A percentile compares a stretch with the other conserved stretches of the same genome.
These are phyloP conservation scores for Caenorhabditis macrosperma DNA, from an alignment of 2,888 invertebrate species.

Conservation along the genomic window DNA sequence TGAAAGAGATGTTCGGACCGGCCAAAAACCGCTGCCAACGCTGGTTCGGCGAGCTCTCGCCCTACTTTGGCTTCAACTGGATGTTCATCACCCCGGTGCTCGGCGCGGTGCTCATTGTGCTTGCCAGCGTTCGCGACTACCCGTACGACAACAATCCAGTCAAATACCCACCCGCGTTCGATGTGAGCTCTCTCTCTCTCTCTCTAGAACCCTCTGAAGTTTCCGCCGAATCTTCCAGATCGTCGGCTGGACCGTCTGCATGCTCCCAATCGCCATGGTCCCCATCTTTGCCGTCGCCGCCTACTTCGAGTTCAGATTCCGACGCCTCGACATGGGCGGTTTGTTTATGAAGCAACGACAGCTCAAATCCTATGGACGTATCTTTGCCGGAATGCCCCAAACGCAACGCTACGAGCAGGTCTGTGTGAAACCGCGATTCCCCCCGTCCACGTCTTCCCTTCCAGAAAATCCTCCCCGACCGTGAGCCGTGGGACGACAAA, in stretches of 20 bases:
- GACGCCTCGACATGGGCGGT: slow-evolving; percentile 13
- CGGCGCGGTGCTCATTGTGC: slow-evolving; percentile 25
- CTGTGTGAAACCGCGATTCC: too few relatives aligned
- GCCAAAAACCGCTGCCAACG: slow-evolving; percentile 45
- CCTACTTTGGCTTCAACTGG: slow-evolving; percentile 60
- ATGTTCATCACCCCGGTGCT: slow-evolving; percentile 43
- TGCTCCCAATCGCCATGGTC: slow-evolving; percentile 40
- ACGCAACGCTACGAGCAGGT: too few relatives aligned
- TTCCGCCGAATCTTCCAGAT: slow-evolving; percentile 16
- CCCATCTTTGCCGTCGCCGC: slow-evolving; percentile 33
- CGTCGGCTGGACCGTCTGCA: slow-evolving; percentile 45
- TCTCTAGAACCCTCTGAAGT: too few relatives aligned
- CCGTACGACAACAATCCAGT: slow-evolving; percentile 28
- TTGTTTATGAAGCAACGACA: slow-evolving; percentile 52
- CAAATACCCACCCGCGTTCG: slow-evolving; percentile 36
- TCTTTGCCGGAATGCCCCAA: slow-evolving; percentile 30
- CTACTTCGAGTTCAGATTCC: slow-evolving; percentile 13
- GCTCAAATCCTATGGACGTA: slow-evolving; percentile 34
- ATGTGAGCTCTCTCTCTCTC: slow-evolving; percentile 16
- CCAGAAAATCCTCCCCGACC: slow-evolving; percentile 43
- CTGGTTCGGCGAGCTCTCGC: slow-evolving; percentile 51
- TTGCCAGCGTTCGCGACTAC: slow-evolving; percentile 37
- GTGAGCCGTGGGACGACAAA: slow-evolving; percentile 43
- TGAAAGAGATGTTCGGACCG: slow-evolving; percentile 70
- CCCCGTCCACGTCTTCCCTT: too few relatives aligned